Evolutionary conservation across 1,140 invertebrate species (phyloP).

Genomic region (Zaprionus nigranus): DNA sequence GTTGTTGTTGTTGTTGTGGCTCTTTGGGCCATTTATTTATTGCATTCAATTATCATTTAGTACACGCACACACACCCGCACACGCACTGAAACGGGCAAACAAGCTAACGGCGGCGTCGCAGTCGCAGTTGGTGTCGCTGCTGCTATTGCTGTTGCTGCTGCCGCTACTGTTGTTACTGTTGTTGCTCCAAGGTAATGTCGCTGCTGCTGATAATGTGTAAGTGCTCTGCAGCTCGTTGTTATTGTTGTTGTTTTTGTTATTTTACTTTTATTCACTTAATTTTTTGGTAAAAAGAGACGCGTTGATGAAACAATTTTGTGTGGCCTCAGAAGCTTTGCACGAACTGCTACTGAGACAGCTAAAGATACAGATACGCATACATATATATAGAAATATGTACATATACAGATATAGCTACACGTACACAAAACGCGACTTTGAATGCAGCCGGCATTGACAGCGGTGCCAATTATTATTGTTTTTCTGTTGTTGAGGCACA

Average conservation of each 20-base stretch:
- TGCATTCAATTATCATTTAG: slow-evolving; percentile 70
- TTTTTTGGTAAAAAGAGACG: slow-evolving; percentile 42
- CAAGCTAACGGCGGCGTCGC: slow-evolving; percentile 10
- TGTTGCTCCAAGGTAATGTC: slow-evolving; percentile 65
- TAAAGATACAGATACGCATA: slow-evolving; percentile 21
- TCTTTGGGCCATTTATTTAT: slow-evolving; percentile 53
- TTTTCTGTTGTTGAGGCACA: slow-evolving; percentile 13
- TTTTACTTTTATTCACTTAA: slow-evolving; percentile 23
- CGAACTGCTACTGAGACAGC: slow-evolving; percentile 20
- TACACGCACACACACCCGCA: slow-evolving; percentile 46
- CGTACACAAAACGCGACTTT: slow-evolving; percentile 42
- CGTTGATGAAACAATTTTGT: slow-evolving; percentile 33
- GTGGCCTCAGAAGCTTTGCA: slow-evolving; percentile 20
- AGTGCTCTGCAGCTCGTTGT: slow-evolving; percentile 34
- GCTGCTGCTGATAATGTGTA: slow-evolving; percentile 59
- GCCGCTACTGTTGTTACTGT: not conserved
- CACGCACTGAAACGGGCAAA: slow-evolving; percentile 7
- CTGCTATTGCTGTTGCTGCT: not conserved
- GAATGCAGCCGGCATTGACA: slow-evolving; percentile 51
- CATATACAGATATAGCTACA: slow-evolving; percentile 14
- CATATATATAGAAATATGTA: not conserved
- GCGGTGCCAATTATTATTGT: slow-evolving; percentile 40
- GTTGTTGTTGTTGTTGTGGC: slow-evolving; percentile 19
- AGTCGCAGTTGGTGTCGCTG: not conserved
- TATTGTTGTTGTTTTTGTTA: slow-evolving; percentile 3